Percentiles rank a stretch among this genome's conserved stretches.
These are phyloP conservation scores for Oreocharis arfaki DNA, from an alignment of 2,113 vertebrate species.

Conservation along the genomic window DNA sequence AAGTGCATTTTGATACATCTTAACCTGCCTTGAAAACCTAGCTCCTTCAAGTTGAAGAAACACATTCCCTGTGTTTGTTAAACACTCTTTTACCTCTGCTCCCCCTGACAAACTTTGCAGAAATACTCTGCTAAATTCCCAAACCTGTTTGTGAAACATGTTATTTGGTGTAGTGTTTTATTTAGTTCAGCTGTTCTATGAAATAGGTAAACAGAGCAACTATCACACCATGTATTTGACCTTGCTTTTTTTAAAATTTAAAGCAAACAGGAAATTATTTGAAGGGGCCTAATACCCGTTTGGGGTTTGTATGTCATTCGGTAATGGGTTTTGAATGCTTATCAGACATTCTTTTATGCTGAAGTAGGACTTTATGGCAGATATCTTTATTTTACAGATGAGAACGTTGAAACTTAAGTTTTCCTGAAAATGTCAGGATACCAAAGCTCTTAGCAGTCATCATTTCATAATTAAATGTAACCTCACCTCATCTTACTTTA, in stretches of 20 bases:
- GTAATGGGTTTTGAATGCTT: neutral
- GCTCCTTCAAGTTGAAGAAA: neutral
- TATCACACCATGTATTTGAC: neutral
- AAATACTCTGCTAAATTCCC: neutral
- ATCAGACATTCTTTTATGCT: neutral
- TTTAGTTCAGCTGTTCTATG: neutral
- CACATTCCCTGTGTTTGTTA: neutral
- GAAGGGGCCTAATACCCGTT: neutral
- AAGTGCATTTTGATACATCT: neutral
- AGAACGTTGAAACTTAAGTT: neutral
- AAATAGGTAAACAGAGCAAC: neutral
- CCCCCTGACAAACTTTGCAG: neutral
- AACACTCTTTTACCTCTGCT: neutral
- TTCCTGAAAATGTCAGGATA: neutral
- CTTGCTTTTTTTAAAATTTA: neutral
- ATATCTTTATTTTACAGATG: neutral
- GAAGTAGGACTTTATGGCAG: neutral
- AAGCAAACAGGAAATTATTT: neutral
- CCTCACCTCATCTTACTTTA: neutral
- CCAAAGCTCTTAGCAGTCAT: neutral
- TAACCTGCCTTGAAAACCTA: neutral
- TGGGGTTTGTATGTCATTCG: neutral
- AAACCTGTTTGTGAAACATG: neutral
- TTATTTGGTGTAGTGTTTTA: neutral
- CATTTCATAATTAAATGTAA: neutral